phyloP scores from a whole-genome alignment of 2,888 invertebrate genomes.

The Epirrhoe alternata region DNA sequence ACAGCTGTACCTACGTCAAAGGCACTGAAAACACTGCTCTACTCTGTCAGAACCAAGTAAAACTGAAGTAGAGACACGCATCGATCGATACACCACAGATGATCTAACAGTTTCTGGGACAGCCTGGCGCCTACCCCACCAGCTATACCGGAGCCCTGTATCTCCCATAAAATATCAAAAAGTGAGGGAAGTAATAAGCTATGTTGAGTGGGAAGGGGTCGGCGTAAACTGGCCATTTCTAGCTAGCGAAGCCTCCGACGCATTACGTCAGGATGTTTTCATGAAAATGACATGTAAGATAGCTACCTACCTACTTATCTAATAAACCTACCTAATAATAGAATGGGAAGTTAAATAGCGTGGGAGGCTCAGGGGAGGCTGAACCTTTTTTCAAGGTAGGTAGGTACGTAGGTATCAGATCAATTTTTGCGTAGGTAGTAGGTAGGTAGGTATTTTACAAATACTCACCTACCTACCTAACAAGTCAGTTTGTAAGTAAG shows the following conservation, averaged over 20 bases:
- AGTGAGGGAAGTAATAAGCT: conserved; percentile 15
- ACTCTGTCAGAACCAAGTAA: conserved; percentile 39
- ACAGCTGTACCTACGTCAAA: conserved; percentile 26
- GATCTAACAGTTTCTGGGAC: conserved; percentile 36
- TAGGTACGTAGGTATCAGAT: too few relatives aligned
- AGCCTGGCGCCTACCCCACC: conserved; percentile 50
- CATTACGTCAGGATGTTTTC: conserved; percentile 27
- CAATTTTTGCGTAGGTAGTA: too few relatives aligned
- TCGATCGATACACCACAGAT: conserved; percentile 62
- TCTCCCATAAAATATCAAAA: conserved; percentile 21
- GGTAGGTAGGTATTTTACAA: neutral
- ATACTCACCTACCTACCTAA: too few relatives aligned
- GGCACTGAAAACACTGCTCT: conserved; percentile 35
- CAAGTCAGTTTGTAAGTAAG: too few relatives aligned
- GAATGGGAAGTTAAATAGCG: neutral
- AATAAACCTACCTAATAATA: neutral
- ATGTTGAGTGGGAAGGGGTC: conserved; percentile 41
- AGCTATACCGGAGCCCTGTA: conserved; percentile 41
- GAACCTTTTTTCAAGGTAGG: neutral
- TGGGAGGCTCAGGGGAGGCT: neutral
- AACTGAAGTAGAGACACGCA: conserved; percentile 51
- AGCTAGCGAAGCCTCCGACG: conserved; percentile 45
- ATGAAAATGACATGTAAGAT: conserved; percentile 4
- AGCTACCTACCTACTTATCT: neutral
- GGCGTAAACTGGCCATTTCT: conserved; percentile 46